These are phyloP conservation scores for Trissoscelio sp. DNA, from an alignment of 2,888 invertebrate genomes.

Conservation along the genomic window DNA sequence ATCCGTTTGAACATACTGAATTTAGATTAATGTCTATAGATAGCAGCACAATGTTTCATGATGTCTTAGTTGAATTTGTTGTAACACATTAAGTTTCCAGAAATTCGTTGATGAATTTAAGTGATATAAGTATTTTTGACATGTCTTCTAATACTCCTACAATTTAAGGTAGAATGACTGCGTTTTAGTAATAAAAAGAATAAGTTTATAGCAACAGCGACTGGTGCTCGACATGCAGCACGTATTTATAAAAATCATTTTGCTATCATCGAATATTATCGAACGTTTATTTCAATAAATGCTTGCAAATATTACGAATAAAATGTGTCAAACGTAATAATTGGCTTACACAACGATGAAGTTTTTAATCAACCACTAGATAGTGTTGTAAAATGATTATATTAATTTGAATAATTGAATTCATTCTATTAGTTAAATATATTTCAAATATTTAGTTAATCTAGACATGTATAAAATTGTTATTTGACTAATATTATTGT, in stretches of 20 bases:
- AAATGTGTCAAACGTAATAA: slow-evolving; percentile 13
- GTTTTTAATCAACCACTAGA: slow-evolving; percentile 3
- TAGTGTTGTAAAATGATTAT: slow-evolving; percentile 1
- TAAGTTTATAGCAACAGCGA: slow-evolving; percentile 25
- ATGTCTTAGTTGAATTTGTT: slow-evolving; percentile 6
- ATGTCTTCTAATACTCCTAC: slow-evolving; percentile 24
- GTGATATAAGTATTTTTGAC: slow-evolving; percentile 26
- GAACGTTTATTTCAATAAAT: slow-evolving; percentile 30
- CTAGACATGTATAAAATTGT: slow-evolving; percentile 42
- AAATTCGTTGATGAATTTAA: slow-evolving; percentile 11
- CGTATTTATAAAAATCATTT: slow-evolving; percentile 38
- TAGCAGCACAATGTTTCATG: not conserved
- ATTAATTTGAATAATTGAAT: not conserved
- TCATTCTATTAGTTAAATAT: not conserved
- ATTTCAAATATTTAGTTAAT: not conserved
- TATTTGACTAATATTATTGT: no score
- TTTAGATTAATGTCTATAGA: not conserved
- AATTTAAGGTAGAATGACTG: slow-evolving; percentile 37
- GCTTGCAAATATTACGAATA: slow-evolving; percentile 1
- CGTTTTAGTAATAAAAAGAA: not conserved
- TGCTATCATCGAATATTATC: slow-evolving; percentile 48
- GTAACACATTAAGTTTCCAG: not conserved
- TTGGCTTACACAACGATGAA: slow-evolving; percentile 48
- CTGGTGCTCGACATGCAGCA: slow-evolving; percentile 36
- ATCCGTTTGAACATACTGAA: slow-evolving; percentile 23